Percentiles rank a stretch among this genome's conserved stretches.
Evolutionary conservation across 2,113 vertebrate genomes (phyloP).

Genomic region (Halcyon senegalensis): DNA sequence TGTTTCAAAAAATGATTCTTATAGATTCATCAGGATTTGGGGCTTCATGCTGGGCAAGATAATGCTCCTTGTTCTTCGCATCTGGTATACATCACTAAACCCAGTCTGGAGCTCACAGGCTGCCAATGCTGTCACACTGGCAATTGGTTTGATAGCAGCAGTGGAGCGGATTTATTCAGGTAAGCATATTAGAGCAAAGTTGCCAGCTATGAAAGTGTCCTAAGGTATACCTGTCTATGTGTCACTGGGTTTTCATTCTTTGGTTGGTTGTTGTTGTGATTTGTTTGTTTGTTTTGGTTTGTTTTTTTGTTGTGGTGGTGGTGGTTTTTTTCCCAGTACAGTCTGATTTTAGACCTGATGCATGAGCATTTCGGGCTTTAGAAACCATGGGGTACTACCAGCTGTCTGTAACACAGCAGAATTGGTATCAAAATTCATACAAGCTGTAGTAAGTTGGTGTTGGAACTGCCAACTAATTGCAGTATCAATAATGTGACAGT

Average conservation of each 20-base stretch:
- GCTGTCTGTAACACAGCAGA: background rate
- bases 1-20: background rate
- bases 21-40: conserved; percentile 76
- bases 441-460: background rate
- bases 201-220: background rate
- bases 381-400: background rate
- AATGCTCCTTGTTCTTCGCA: conserved; percentile 73
- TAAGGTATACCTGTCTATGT: background rate
- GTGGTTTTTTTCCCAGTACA: background rate
- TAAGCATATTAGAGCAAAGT: background rate
- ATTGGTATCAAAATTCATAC: background rate
- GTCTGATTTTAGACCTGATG: background rate
- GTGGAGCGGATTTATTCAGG: conserved; percentile 65
- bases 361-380: background rate
- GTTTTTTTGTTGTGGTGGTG: background rate
- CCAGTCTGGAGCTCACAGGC: conserved; percentile 69
- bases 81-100: conserved; percentile 78
- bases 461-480: background rate
- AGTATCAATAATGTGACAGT: background rate
- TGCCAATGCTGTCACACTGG: conserved; percentile 63
- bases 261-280: too few species aligned
- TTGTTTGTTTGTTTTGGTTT: too few species aligned
- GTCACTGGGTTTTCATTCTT: background rate
- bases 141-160: conserved; percentile 53
- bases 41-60: conserved; percentile 78